phyloP scores from a whole-genome alignment of 2,113 vertebrate genomes.

The human (Homo sapiens) region GRCh38 chr11:82357501-82358000 shows the following conservation, averaged over 20 bases:
- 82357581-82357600: not conserved
- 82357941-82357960: slow-evolving; percentile 62
- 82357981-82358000: slow-evolving; percentile 70
- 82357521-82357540: not conserved
- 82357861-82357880: slow-evolving; percentile 61
- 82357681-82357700: not conserved
- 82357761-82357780: not conserved
- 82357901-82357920: slow-evolving; percentile 72
- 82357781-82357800: not conserved
- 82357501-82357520: not conserved
- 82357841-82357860: slow-evolving; percentile 45
- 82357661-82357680: not conserved
- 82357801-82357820: slow-evolving; percentile 30
- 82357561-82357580: not conserved
- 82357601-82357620: not conserved
- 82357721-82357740: not conserved
- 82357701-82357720: not conserved
- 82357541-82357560: not conserved
- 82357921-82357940: slow-evolving; percentile 72
- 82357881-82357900: slow-evolving; percentile 54
- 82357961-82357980: slow-evolving; percentile 69
- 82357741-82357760: not conserved
- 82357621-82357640: not conserved
- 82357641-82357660: not conserved
- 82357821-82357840: slow-evolving; percentile 21